Conservation (phyloP, 2,888 invertebrate species). For the Drosophila monieri region DNA sequence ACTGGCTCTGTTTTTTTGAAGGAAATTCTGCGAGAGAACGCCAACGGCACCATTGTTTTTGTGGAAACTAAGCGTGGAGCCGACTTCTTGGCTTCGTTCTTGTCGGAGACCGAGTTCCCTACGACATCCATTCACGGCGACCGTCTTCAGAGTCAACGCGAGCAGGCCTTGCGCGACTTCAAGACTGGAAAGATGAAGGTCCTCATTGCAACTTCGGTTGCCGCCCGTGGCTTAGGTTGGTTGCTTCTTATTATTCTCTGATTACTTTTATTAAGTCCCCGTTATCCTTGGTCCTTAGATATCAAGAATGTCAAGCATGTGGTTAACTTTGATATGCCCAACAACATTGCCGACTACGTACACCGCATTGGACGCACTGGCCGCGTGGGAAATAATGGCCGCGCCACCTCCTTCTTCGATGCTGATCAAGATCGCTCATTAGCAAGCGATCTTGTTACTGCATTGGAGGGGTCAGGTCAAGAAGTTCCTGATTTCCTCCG, state of each 20-base stretch:
- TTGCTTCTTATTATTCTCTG: background rate
- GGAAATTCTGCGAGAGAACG: slow-evolving; percentile 79
- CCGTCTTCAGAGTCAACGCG: slow-evolving; percentile 96
- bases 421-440: slow-evolving; percentile 86
- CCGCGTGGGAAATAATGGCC: slow-evolving; percentile 95
- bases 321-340: slow-evolving; percentile 96
- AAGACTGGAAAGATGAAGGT: slow-evolving; percentile 90
- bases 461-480: slow-evolving; percentile 91
- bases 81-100: slow-evolving; percentile 93
- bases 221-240: slow-evolving; percentile 93
- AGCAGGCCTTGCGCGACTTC: slow-evolving; percentile 96
- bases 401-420: slow-evolving; percentile 94
- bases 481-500: slow-evolving; percentile 91
- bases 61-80: slow-evolving; percentile 95
- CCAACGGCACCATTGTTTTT: slow-evolving; percentile 90
- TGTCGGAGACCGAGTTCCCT: slow-evolving; percentile 92
- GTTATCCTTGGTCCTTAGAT: slow-evolving; percentile 85
- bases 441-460: slow-evolving; percentile 88
- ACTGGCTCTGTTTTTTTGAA: slow-evolving; percentile 25
- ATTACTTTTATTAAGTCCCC: too few relatives aligned
- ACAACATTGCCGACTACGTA: slow-evolving; percentile 95
- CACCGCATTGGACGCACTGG: slow-evolving; percentile 98
- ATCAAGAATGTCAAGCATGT: slow-evolving; percentile 95
- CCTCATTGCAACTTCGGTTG: slow-evolving; percentile 97
- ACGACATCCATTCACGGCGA: slow-evolving; percentile 99